phyloP scores from a whole-genome alignment of 2,888 invertebrate genomes.

The Ephialtes manifestator region DNA sequence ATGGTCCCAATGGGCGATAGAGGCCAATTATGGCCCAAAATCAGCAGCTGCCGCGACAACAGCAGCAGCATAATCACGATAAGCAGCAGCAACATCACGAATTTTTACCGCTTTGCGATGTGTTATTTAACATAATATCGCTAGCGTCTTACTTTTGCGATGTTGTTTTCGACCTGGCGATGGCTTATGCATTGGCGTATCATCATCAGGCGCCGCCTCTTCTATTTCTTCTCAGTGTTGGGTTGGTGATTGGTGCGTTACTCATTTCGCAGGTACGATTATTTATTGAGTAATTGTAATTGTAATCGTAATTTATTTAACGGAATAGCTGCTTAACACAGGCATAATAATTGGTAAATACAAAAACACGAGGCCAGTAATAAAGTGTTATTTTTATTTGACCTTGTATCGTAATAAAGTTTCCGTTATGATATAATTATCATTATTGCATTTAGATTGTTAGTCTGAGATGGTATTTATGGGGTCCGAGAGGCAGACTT shows the following conservation, averaged over 20 bases:
- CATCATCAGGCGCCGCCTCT: conserved; percentile 78
- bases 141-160: conserved; percentile 96
- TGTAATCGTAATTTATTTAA: too few relatives aligned
- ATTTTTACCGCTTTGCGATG: conserved; percentile 96
- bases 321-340: too few relatives aligned
- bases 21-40: conserved; percentile 85
- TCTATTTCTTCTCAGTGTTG: conserved; percentile 87
- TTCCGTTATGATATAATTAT: too few relatives aligned
- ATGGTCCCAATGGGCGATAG: conserved; percentile 84
- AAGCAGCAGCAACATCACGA: conserved; percentile 87
- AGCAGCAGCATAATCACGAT: background rate
- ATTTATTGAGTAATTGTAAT: background rate
- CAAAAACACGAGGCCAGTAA: too few relatives aligned
- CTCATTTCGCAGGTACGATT: conserved; percentile 90
- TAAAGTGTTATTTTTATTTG: too few relatives aligned
- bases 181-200: conserved; percentile 93
- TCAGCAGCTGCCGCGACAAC: conserved; percentile 65
- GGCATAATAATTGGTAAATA: too few relatives aligned
- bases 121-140: conserved; percentile 96
- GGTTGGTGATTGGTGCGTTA: conserved; percentile 91
- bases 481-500: conserved; percentile 84
- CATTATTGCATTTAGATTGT: conserved; percentile 86
- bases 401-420: too few relatives aligned
- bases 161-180: conserved; percentile 95
- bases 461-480: conserved; percentile 92